Evolutionary conservation across 2,797 vertebrate genomes (phyloP).

Genomic region (Crocodylus rhombifer): DNA sequence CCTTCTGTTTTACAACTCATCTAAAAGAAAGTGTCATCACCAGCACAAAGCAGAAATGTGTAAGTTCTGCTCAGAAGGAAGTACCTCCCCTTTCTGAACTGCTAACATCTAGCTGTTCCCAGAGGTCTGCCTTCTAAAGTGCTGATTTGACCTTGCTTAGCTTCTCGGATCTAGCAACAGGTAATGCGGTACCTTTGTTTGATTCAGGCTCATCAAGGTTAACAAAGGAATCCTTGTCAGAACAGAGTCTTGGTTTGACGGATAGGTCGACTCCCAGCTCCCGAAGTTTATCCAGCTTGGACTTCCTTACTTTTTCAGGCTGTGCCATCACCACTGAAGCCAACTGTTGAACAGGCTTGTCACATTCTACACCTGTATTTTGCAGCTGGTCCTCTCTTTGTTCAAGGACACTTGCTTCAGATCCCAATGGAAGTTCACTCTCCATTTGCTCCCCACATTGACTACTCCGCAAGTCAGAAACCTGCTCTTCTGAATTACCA

Average conservation of each 20-base stretch:
- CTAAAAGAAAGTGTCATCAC: neutral
- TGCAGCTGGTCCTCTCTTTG: neutral
- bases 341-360: neutral
- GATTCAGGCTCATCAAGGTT: conserved; percentile 87
- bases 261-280: conserved; percentile 92
- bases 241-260: conserved; percentile 86
- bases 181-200: conserved; percentile 84
- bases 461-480: neutral
- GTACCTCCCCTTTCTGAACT: rapidly evolving
- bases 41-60: neutral
- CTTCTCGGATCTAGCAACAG: neutral
- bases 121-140: neutral
- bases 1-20: neutral
- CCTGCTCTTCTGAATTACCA: neutral
- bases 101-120: neutral
- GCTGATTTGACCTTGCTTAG: neutral
- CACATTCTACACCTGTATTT: neutral
- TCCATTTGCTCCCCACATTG: neutral
- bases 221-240: conserved; percentile 88
- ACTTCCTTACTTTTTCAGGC: conserved; percentile 81
- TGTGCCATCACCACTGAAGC: neutral
- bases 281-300: conserved; percentile 88
- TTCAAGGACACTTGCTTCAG: conserved; percentile 20
- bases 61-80: neutral
- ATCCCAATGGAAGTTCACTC: neutral